Conservation (phyloP, 2,113 vertebrate genomes). For the Bostrychus sinensis region DNA sequence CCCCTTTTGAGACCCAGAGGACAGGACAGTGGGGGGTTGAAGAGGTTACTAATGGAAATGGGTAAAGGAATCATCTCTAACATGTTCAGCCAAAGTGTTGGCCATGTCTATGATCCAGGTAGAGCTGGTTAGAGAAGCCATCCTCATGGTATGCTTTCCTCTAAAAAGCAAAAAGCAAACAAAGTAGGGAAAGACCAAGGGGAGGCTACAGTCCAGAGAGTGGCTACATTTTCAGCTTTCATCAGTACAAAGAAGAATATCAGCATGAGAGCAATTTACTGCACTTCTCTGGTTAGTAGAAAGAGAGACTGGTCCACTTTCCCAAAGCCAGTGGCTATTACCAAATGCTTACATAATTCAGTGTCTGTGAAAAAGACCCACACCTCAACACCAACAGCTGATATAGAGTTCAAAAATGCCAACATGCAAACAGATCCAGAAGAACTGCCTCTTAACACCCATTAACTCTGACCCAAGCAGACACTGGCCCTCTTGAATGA, state of each 20-base stretch:
- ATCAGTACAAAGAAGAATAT: slow-evolving; percentile 62
- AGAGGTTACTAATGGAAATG: slow-evolving; percentile 44
- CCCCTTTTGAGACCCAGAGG: slow-evolving; percentile 29
- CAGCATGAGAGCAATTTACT: slow-evolving; percentile 64
- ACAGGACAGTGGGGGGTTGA: slow-evolving; percentile 29
- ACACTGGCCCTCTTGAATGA: slow-evolving; percentile 39
- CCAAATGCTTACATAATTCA: slow-evolving; percentile 9
- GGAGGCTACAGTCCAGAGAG: slow-evolving; percentile 59
- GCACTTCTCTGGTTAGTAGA: slow-evolving; percentile 69
- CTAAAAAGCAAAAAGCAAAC: slow-evolving; percentile 67
- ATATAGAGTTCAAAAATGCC: slow-evolving; percentile 15
- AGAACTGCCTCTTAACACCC: slow-evolving; percentile 22
- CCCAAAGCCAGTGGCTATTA: slow-evolving; percentile 45
- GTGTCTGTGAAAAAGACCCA: slow-evolving; percentile 20
- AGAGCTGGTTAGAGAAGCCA: slow-evolving; percentile 76
- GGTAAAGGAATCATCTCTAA: slow-evolving; percentile 57
- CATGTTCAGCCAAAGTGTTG: slow-evolving; percentile 69
- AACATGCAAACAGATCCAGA: slow-evolving; percentile 53
- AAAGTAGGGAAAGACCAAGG: slow-evolving; percentile 36
- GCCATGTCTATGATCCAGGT: slow-evolving; percentile 69
- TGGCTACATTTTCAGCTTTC: slow-evolving; percentile 66
- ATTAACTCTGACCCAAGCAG: slow-evolving; percentile 4
- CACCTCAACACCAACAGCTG: slow-evolving; percentile 27
- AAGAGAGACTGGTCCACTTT: slow-evolving; percentile 63
- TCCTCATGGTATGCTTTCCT: slow-evolving; percentile 66